These are phyloP conservation scores for Pseudorasbora parva DNA, from an alignment of 2,113 vertebrate species.

Conservation along the genomic window DNA sequence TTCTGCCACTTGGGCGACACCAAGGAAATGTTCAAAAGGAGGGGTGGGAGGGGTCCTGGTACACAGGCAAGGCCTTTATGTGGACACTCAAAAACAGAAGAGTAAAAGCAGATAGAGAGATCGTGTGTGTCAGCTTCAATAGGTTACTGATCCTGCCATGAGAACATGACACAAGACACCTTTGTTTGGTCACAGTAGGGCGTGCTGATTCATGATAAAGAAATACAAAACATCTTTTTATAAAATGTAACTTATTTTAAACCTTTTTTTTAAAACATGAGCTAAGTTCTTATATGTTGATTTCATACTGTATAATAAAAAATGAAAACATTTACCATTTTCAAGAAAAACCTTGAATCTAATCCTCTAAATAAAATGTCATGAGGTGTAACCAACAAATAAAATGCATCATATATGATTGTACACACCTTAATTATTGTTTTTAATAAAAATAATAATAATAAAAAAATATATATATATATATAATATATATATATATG, in stretches of 20 bases:
- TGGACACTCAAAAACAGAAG: slow-evolving; percentile 50
- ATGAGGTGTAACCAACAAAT: background rate
- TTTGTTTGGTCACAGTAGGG: slow-evolving; percentile 31
- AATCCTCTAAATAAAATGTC: background rate
- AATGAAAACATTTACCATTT: background rate
- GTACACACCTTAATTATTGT: background rate
- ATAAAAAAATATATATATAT: too few species aligned
- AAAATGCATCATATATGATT: background rate
- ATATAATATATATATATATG: too few species aligned
- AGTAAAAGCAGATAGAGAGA: slow-evolving; percentile 24
- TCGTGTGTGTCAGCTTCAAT: slow-evolving; percentile 38
- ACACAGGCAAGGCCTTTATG: slow-evolving; percentile 64
- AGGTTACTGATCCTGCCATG: slow-evolving; percentile 30
- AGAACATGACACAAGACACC: slow-evolving; percentile 29
- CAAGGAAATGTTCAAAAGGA: slow-evolving; percentile 63
- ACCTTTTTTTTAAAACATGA: too few species aligned
- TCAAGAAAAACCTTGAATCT: background rate
- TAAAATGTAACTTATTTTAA: too few species aligned
- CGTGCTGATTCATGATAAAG: background rate
- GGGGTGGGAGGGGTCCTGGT: slow-evolving; percentile 62
- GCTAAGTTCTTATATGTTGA: background rate
- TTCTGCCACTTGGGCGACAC: slow-evolving; percentile 62
- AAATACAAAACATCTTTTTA: background rate
- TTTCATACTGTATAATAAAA: background rate
- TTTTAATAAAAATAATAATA: background rate